Evolutionary conservation across 2,888 invertebrate genomes (phyloP).

Genomic region (Mythimna albipuncta): DNA sequence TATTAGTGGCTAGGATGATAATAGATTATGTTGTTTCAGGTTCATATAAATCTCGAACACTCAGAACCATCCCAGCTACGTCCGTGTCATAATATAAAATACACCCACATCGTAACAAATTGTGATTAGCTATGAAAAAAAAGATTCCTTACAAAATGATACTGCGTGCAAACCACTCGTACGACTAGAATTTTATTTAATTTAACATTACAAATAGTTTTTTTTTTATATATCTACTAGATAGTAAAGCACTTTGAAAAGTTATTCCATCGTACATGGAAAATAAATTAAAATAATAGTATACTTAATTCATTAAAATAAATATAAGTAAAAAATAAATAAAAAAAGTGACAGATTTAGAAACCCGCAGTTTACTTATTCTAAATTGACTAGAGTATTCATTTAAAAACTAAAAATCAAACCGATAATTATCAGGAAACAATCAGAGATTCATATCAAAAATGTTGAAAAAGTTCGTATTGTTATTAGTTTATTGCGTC

Average conservation of each 20-base stretch:
- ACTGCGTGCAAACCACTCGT: constrained; percentile 85
- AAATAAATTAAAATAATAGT: constrained; percentile 68
- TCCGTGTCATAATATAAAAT: constrained; percentile 79
- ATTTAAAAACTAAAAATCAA: constrained; percentile 61
- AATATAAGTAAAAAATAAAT: constrained; percentile 28
- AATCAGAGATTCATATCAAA: constrained; percentile 37
- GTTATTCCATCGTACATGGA: constrained; percentile 82
- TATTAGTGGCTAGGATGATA: background rate
- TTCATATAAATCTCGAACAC: background rate
- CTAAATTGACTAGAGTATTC: constrained; percentile 87
- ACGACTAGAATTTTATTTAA: constrained; percentile 84
- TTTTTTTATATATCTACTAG: constrained; percentile 87
- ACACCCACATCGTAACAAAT: constrained; percentile 87
- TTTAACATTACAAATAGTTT: constrained; percentile 88
- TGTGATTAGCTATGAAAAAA: constrained; percentile 77
- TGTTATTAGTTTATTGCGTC: constrained; percentile 82
- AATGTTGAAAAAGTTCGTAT: constrained; percentile 60
- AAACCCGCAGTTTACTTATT: constrained; percentile 74
- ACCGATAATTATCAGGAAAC: constrained; percentile 17
- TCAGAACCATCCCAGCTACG: constrained; percentile 40
- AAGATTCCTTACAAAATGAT: constrained; percentile 59
- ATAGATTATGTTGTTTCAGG: background rate
- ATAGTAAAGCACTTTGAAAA: constrained; percentile 91
- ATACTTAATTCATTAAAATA: constrained; percentile 32
- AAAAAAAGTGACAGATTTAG: constrained; percentile 60